These are phyloP conservation scores for Formica selysi DNA, from an alignment of 1,140 invertebrate species.

Conservation along the genomic window DNA sequence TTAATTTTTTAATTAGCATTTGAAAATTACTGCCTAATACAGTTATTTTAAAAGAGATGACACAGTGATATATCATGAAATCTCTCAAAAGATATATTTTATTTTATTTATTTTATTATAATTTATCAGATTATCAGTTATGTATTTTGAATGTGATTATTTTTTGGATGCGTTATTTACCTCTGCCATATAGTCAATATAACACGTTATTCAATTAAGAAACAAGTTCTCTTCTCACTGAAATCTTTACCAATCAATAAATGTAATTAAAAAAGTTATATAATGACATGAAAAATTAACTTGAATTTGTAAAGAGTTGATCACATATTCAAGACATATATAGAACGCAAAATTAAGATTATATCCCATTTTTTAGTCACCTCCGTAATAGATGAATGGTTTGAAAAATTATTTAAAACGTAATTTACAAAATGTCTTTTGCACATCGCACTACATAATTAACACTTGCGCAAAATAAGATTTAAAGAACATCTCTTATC, in stretches of 20 bases:
- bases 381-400: neutral
- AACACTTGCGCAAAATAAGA: conserved; percentile 45
- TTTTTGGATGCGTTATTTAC: neutral
- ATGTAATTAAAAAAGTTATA: neutral
- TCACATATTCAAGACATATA: conserved; percentile 5
- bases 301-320: neutral
- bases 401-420: conserved; percentile 48
- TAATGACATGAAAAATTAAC: neutral
- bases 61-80: neutral
- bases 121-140: neutral
- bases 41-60: too few species aligned
- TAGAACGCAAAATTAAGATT: conserved; percentile 22
- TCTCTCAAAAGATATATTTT: too few species aligned
- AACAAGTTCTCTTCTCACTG: neutral
- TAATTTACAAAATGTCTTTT: conserved; percentile 47
- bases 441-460: conserved; percentile 31
- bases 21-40: neutral
- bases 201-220: neutral
- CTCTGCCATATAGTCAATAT: neutral
- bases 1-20: neutral
- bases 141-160: neutral
- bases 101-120: too few species aligned
- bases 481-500: conserved; percentile 55
- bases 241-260: neutral
- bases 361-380: conserved; percentile 14